Base-by-base conservation (phyloP, 2,888 invertebrate species). In the Smittia sp. region DNA sequence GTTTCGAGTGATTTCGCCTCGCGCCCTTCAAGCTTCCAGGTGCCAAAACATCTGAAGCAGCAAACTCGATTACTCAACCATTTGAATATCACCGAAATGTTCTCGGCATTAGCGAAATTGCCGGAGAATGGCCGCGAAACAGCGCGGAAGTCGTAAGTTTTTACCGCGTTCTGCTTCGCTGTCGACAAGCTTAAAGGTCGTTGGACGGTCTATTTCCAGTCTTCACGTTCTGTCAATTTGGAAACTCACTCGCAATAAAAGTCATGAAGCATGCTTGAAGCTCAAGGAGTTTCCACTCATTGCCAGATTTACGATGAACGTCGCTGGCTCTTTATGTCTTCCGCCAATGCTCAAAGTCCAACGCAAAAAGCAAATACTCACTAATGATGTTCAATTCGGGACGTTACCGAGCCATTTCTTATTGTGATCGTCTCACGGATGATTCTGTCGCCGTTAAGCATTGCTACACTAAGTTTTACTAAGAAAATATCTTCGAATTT, bases 351-450 rank as follows among this genome's bases (percentile, higher is more conserved):
- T 32, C 32, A 32, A 32, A 52, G n/a, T 52, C 52, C 52, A 9
- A 32, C 32, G 11, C 46, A 46, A 46, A 15, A 46, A 32, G 4
- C 32, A 32, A n/a, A 62, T 15, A 72, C 72, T 72, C 38, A 72
- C 72, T 58, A 62, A 22, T 24, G 25, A 15, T 72, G 72, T 39
- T 72, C 72, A n/a, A 72, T 72, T 72, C 25, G 58, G 4, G 25
- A 63, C 7, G 58, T 58, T 20, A 72, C 27, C 9, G 72, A 11
- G n/a, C 25, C 72, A 39, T 72, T 72, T 32, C 38, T 58, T 3
- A 62, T 72, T 18, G 39, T 72, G 20, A 72, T 72, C 20, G 58
- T 58, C 15, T 72, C 72, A 11, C 72, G 62, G 32, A 72, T 62
- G 1, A 72, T 62, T 24, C 32, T 58, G 32, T 32, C 22, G 13